Evolutionary conservation across 2,888 invertebrate genomes (phyloP), one percentile per base, ranked within the genome.

Genomic region (Eudasyphora cyanicolor): DNA sequence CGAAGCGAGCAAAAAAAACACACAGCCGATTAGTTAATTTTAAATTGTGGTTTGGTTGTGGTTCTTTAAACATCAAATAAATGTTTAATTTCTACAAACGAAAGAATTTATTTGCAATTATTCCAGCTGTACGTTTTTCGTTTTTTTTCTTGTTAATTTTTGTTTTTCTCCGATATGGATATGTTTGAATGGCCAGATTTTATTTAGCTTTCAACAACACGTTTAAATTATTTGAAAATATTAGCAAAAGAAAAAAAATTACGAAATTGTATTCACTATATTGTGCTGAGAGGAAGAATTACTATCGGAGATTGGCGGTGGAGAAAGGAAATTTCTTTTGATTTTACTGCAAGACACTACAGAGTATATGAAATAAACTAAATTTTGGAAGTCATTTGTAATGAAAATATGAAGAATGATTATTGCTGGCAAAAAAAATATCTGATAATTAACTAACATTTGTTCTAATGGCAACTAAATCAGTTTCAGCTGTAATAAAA

Each of bases 61-160:
- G 21, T 49, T 76, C 35, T 75, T 60, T 19, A 75, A 75, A 60
- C 14, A 21, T 42, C 10, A n/a, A n/a, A 79, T 74, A 79, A 79
- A 74, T 49, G 32, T 62, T 38, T 38, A 51, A 54, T 38, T 38
- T 70, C 60, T 24, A 54, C 60, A 69, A 29, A n/a, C n/a, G n/a
- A 4, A 75, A 60, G 4, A 79, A 79, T 70, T 45, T 49, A 60
- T 38, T 35, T 45, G 1, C 7, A 45, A 45, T 45, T 45, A 45
- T 45, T 45, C 14, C n/a, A 12, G 10, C 38, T 32, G 32, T 4
- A 32, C 32, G 32, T 8, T 78, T 74, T 74, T 17, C 27, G 5
- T 27, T 35, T 64, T 49, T 19, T 5, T 45, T 62, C 24, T 14
- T 69, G 54, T 54, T 6, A 12, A n/a, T 54, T 54, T 14, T 17